Conservation (phyloP, 2,888 invertebrate genomes). For the Polyommatus icarus region DNA sequence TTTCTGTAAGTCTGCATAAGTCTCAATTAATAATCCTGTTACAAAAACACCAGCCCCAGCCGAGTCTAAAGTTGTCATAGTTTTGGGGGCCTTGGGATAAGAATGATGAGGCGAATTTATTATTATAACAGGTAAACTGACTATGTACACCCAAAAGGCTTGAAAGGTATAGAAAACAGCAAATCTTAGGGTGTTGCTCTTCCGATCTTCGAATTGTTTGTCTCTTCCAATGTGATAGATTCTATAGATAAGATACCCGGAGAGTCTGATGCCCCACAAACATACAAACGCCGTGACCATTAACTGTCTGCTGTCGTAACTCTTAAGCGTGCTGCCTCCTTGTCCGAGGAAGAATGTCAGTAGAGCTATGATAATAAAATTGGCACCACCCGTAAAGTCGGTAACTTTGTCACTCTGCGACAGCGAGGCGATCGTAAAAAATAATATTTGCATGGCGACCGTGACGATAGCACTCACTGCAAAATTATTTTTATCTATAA, state of each 20-base stretch:
- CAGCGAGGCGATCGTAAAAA: slow-evolving; percentile 91
- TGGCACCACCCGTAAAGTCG: slow-evolving; percentile 95
- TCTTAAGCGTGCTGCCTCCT: slow-evolving; percentile 85
- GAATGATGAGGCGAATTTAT: slow-evolving; percentile 92
- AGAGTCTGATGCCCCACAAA: slow-evolving; percentile 92
- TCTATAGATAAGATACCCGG: slow-evolving; percentile 93
- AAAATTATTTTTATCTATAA: slow-evolving; percentile 91
- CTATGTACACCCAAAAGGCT: slow-evolving; percentile 95
- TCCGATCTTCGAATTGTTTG: slow-evolving; percentile 93
- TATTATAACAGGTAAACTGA: slow-evolving; percentile 94
- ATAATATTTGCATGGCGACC: slow-evolving; percentile 91
- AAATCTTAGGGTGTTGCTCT: slow-evolving; percentile 91
- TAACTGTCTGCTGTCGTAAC: slow-evolving; percentile 93
- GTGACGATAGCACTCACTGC: slow-evolving; percentile 93
- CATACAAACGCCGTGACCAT: slow-evolving; percentile 94
- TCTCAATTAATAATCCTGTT: slow-evolving; percentile 92
- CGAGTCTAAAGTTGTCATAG: slow-evolving; percentile 93
- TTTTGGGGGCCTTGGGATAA: slow-evolving; percentile 86
- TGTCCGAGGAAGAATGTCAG: slow-evolving; percentile 93
- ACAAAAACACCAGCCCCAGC: slow-evolving; percentile 92
- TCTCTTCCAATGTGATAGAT: slow-evolving; percentile 95
- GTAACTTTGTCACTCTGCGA: slow-evolving; percentile 95
- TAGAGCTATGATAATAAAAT: slow-evolving; percentile 93
- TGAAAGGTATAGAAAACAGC: slow-evolving; percentile 96
- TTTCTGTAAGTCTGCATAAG: slow-evolving; percentile 95